These are phyloP conservation scores for Hydractinia symbiolongicarpus DNA, from an alignment of 30 jellyfish, hydroid and myxozoan genomes.

Conservation along the genomic window DNA sequence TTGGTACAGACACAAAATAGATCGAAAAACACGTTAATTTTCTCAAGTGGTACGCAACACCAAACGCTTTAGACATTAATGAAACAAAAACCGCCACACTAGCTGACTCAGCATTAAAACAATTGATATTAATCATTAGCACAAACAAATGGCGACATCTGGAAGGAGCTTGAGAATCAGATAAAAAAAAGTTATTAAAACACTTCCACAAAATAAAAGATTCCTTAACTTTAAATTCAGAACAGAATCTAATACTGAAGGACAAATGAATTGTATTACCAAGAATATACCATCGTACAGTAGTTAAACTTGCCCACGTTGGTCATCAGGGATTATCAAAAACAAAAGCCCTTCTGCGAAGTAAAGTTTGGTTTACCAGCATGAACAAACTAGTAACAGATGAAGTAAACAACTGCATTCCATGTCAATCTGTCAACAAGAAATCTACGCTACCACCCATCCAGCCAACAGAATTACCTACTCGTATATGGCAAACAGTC, in stretches of 20 bases:
- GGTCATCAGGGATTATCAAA: no score
- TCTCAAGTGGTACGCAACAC: background rate
- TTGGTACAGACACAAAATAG: no score
- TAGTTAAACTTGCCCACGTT: no score
- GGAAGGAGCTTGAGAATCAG: constrained; percentile 3
- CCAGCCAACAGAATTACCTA: no score
- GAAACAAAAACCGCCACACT: background rate
- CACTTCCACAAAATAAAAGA: constrained; percentile 15
- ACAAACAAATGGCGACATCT: constrained; percentile 8
- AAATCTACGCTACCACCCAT: no score
- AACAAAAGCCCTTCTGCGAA: no score
- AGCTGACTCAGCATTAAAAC: constrained; percentile 3
- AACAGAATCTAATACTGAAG: constrained; percentile 34
- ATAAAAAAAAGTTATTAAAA: background rate
- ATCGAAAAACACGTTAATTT: no score
- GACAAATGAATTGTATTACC: constrained; percentile 42
- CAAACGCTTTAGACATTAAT: background rate
- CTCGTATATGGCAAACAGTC: no score
- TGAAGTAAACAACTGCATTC: no score
- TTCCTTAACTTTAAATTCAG: background rate
- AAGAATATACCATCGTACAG: constrained; percentile 15
- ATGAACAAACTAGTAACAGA: no score
- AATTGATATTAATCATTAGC: background rate
- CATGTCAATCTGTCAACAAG: no score
- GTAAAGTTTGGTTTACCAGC: no score